Conservation (phyloP, 2,797 vertebrate species). For the Lindbergichthys nudifrons region DNA sequence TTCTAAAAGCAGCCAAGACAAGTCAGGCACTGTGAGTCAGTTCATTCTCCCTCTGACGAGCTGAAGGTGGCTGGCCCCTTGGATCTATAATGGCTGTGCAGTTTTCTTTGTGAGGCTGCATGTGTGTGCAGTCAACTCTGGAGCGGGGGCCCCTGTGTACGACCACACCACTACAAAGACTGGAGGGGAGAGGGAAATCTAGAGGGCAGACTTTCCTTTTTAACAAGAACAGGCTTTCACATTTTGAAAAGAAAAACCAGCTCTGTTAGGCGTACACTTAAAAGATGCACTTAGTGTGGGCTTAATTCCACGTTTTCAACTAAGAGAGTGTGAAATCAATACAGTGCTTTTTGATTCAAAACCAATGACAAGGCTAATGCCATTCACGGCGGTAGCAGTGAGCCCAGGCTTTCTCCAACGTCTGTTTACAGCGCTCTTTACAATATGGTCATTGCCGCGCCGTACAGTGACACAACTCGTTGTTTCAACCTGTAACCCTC, state of each 20-base stretch:
- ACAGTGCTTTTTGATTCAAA: conserved; percentile 38
- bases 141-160: conserved; percentile 67
- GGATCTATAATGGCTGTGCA: conserved; percentile 72
- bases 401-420: conserved; percentile 17
- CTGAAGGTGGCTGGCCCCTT: conserved; percentile 72
- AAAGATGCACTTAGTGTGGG: conserved; percentile 20
- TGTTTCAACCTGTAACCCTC: conserved; percentile 75
- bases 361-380: conserved; percentile 12
- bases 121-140: conserved; percentile 76
- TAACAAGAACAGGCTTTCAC: conserved; percentile 43
- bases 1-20: conserved; percentile 46
- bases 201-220: conserved; percentile 61
- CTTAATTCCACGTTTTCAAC: conserved; percentile 51
- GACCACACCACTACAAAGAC: conserved; percentile 68
- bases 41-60: conserved; percentile 65
- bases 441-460: conserved; percentile 37
- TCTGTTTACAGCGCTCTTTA: conserved; percentile 44
- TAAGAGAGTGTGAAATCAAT: conserved; percentile 48
- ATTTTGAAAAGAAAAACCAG: conserved; percentile 54
- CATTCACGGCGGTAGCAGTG: conserved; percentile 2
- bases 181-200: conserved; percentile 22
- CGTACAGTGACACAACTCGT: conserved; percentile 49
- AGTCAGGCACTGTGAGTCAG: conserved; percentile 37
- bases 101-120: conserved; percentile 77
- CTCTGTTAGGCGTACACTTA: conserved; percentile 20